These are phyloP conservation scores for Leptestheria dahalacensis DNA, from an alignment of 1,140 invertebrate genomes.

Conservation along the genomic window DNA sequence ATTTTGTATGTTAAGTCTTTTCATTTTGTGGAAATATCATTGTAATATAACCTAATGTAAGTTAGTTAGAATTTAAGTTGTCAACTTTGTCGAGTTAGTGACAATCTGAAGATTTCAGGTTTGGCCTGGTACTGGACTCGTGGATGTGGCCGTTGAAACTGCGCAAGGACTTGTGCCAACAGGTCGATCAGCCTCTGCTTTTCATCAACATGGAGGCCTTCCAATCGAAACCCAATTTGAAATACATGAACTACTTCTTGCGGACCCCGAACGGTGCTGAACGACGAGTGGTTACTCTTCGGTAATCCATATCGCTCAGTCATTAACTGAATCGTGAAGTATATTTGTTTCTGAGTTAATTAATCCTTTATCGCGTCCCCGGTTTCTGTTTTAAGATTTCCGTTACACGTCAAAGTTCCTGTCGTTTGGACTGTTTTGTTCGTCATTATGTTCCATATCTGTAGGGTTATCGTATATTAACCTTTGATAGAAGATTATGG, in stretches of 20 bases:
- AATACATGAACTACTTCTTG: constrained; percentile 35
- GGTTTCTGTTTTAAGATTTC: too few relatives aligned
- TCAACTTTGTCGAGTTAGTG: too few relatives aligned
- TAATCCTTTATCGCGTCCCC: too few relatives aligned
- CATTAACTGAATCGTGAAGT: neutral
- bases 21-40: too few relatives aligned
- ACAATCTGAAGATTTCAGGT: constrained; percentile 24
- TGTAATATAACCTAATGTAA: too few relatives aligned
- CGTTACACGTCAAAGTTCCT: too few relatives aligned
- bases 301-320: constrained; percentile 15
- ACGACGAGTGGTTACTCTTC: constrained; percentile 20
- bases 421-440: too few relatives aligned
- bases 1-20: too few relatives aligned
- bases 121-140: constrained; percentile 42
- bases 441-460: too few relatives aligned
- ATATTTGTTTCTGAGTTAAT: neutral
- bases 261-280: constrained; percentile 16
- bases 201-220: constrained; percentile 51
- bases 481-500: too few relatives aligned
- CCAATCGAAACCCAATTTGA: constrained; percentile 42
- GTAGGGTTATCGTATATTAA: too few relatives aligned
- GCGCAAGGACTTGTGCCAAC: constrained; percentile 30
- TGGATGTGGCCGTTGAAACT: constrained; percentile 52
- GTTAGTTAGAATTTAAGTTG: too few relatives aligned
- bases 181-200: constrained; percentile 38